A percentile compares a stretch with the other conserved stretches of the same genome.
phyloP scores from a whole-genome alignment of 2,113 vertebrate genomes.

The Scophthalmus maximus region DNA sequence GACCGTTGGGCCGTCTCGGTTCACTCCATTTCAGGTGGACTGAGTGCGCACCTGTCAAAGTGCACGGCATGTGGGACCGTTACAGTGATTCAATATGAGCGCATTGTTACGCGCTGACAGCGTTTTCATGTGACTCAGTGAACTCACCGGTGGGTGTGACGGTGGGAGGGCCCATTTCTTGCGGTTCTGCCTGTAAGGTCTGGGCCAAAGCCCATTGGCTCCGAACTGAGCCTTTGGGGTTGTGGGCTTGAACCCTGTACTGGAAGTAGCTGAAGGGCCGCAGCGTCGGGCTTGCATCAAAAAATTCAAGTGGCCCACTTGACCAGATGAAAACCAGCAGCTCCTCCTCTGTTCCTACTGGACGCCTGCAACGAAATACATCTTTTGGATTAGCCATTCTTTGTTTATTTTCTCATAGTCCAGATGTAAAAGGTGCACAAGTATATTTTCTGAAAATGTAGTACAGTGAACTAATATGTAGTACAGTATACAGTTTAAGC shows the following conservation, averaged over 20 bases:
- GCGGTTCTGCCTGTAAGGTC: conserved; percentile 87
- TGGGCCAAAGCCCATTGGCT: conserved; percentile 85
- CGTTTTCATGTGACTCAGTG: not conserved
- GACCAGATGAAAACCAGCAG: conserved; percentile 88
- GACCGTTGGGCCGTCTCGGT: conserved; percentile 86
- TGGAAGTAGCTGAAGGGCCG: conserved; percentile 87
- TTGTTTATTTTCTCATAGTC: not conserved
- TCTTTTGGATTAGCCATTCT: not conserved
- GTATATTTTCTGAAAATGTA: too few species aligned
- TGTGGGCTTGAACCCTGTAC: conserved; percentile 85
- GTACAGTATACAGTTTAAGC: too few species aligned
- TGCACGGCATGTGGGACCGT: conserved; percentile 2
- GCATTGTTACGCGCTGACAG: not conserved
- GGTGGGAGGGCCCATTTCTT: conserved; percentile 81
- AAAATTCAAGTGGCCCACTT: conserved; percentile 86
- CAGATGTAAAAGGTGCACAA: conserved; percentile 1
- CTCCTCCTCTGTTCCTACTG: conserved; percentile 81
- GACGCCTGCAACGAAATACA: conserved; percentile 79
- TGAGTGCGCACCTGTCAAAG: conserved; percentile 83
- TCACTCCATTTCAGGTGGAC: conserved; percentile 86
- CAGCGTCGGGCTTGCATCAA: conserved; percentile 83
- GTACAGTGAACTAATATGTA: too few species aligned
- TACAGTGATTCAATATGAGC: conserved; percentile 5
- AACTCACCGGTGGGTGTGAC: conserved; percentile 79
- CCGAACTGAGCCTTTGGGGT: conserved; percentile 84